Conservation (phyloP, 30 jellyfish, hydroid and myxozoan species). For the Rhopilema esculentum region DNA sequence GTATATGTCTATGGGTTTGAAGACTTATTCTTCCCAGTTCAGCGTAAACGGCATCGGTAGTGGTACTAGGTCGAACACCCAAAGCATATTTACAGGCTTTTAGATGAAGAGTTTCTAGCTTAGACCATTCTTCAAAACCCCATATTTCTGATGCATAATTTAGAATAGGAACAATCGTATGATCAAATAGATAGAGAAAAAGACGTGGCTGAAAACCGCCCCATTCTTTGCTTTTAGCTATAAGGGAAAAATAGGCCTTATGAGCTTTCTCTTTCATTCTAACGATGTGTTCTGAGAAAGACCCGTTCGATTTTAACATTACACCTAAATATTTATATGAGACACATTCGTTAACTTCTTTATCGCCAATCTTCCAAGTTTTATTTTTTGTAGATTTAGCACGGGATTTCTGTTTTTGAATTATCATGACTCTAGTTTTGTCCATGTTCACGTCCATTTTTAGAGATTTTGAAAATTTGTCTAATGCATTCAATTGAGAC, state of each 20-base stretch:
- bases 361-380: constrained; percentile 15
- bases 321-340: constrained; percentile 24
- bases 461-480: constrained; percentile 6
- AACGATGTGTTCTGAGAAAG: constrained; percentile 15
- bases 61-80: constrained; percentile 41
- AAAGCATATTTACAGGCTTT: constrained; percentile 48
- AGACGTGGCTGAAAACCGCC: constrained; percentile 49
- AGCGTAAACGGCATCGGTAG: constrained; percentile 49
- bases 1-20: constrained; percentile 18
- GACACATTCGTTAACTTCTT: constrained; percentile 13
- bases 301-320: constrained; percentile 8
- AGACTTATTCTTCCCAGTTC: constrained; percentile 34
- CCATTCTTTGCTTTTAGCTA: constrained; percentile 43
- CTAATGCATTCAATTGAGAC: constrained; percentile 30
- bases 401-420: constrained; percentile 20
- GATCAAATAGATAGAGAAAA: constrained; percentile 36
- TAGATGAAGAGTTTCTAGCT: constrained; percentile 25
- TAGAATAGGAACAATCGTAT: constrained; percentile 33
- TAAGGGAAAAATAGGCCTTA: constrained; percentile 42
- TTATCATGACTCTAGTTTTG: constrained; percentile 20
- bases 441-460: constrained; percentile 31
- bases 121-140: constrained; percentile 56
- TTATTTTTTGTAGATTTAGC: constrained; percentile 4
- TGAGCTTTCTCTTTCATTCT: constrained; percentile 38
- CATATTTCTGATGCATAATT: constrained; percentile 36